Evolutionary conservation across 2,113 vertebrate genomes (phyloP).

Genomic region (Cisticola juncidis): DNA sequence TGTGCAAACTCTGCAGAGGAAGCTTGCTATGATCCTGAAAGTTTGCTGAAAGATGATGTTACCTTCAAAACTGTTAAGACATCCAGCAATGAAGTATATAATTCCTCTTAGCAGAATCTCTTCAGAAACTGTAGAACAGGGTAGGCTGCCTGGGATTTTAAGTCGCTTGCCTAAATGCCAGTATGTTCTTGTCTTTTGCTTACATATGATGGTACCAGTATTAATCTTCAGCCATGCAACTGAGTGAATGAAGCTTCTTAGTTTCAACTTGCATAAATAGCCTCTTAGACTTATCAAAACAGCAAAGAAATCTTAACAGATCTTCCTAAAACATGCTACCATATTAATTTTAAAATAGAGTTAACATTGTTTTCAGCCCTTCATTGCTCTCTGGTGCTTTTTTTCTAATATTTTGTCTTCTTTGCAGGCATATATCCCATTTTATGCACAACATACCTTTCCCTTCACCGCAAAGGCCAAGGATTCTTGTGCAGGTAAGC

Average conservation of each 20-base stretch:
- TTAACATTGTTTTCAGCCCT: neutral
- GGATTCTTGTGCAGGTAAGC: constrained; percentile 94
- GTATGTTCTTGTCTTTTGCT: neutral
- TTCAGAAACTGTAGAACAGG: neutral
- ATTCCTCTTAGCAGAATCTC: neutral
- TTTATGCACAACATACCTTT: constrained; percentile 98
- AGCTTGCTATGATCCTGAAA: neutral
- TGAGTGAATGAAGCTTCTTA: neutral
- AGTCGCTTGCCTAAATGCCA: neutral
- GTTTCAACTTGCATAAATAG: neutral
- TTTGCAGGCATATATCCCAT: constrained; percentile 92
- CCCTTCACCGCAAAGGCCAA: constrained; percentile 95
- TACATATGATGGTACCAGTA: neutral
- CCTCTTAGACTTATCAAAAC: neutral
- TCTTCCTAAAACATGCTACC: neutral
- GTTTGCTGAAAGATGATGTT: neutral
- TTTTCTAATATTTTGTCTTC: neutral
- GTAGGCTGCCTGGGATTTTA: neutral
- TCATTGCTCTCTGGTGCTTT: neutral
- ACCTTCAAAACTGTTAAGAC: neutral
- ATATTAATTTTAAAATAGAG: neutral
- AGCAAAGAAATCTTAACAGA: neutral
- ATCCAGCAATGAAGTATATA: neutral
- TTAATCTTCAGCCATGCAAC: neutral
- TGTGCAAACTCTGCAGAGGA: neutral